phyloP scores from a whole-genome alignment of 1,140 invertebrate species.

The Pogonognathellus flavescens region DNA sequence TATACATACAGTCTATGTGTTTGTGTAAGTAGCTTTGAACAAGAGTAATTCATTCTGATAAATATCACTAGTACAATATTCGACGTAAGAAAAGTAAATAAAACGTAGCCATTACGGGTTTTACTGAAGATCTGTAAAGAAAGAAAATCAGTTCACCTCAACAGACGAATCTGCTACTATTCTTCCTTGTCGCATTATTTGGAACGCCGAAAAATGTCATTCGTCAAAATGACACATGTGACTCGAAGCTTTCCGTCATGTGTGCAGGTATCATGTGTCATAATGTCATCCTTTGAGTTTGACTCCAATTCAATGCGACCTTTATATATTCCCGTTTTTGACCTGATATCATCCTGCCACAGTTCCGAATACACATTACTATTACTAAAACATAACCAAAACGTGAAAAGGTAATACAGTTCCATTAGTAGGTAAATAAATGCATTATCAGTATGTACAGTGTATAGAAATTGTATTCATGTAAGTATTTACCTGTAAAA shows the following conservation, averaged over 20 bases:
- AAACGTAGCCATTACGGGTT: too few relatives aligned
- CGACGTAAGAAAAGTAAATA: too few relatives aligned
- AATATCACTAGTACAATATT: too few relatives aligned
- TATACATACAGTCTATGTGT: too few relatives aligned
- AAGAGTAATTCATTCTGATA: too few relatives aligned
- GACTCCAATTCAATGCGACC: background rate
- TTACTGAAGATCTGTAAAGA: too few relatives aligned
- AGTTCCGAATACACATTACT: too few relatives aligned
- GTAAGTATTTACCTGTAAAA: background rate
- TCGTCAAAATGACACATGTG: slow-evolving; percentile 50
- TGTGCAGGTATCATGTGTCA: background rate
- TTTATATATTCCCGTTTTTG: background rate
- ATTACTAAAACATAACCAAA: background rate
- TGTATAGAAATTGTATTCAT: background rate
- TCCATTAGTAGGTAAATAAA: too few relatives aligned
- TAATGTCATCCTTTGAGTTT: slow-evolving; percentile 15
- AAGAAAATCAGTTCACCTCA: background rate
- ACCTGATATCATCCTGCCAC: background rate
- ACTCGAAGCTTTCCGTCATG: slow-evolving; percentile 47
- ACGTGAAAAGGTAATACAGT: background rate
- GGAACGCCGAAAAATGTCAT: slow-evolving; percentile 50
- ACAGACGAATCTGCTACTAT: background rate
- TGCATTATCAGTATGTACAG: background rate
- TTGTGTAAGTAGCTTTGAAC: too few relatives aligned
- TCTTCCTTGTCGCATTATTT: slow-evolving; percentile 15